Evolutionary conservation across 2,797 vertebrate genomes (phyloP).

Genomic region (Melanotaenia pygmaea): DNA sequence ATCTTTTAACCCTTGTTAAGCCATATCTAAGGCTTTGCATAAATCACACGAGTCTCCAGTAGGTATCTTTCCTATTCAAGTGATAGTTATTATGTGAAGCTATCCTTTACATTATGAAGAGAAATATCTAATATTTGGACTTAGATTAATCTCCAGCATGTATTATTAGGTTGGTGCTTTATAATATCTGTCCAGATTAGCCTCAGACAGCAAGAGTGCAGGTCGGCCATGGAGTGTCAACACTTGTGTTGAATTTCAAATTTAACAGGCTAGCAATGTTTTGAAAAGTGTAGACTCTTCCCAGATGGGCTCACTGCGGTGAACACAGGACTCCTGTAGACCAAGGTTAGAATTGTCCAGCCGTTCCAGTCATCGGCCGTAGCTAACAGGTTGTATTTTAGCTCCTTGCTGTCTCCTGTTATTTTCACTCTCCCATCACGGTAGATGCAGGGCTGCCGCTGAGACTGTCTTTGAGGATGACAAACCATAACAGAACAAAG

Average conservation of each 20-base stretch:
- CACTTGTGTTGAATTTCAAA: slow-evolving; percentile 32
- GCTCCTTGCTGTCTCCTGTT: slow-evolving; percentile 51
- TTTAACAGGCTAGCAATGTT: slow-evolving; percentile 17
- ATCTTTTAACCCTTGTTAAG: slow-evolving; percentile 41
- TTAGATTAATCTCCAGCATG: slow-evolving; percentile 8
- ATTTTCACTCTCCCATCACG: slow-evolving; percentile 43
- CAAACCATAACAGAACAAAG: slow-evolving; percentile 39
- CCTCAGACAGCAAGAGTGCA: slow-evolving; percentile 1
- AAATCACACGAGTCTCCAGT: slow-evolving; percentile 35
- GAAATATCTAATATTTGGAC: slow-evolving; percentile 20
- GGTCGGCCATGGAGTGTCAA: slow-evolving; percentile 8
- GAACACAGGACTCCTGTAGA: slow-evolving; percentile 30
- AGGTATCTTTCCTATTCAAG: slow-evolving; percentile 33
- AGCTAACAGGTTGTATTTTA: slow-evolving; percentile 66
- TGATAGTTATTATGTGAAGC: slow-evolving; percentile 35
- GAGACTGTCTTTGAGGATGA: slow-evolving; percentile 66
- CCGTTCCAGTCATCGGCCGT: slow-evolving; percentile 34
- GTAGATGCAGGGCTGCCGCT: slow-evolving; percentile 39
- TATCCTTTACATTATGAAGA: slow-evolving; percentile 21
- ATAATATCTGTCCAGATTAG: slow-evolving; percentile 15
- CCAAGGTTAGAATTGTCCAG: slow-evolving; percentile 49
- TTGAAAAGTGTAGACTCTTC: slow-evolving; percentile 40
- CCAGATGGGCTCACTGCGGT: slow-evolving; percentile 16
- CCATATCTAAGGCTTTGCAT: slow-evolving; percentile 38
- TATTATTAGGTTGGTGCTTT: background rate